Evolutionary conservation across 2,797 vertebrate species (phyloP).

Genomic region (Streptopelia turtur): DNA sequence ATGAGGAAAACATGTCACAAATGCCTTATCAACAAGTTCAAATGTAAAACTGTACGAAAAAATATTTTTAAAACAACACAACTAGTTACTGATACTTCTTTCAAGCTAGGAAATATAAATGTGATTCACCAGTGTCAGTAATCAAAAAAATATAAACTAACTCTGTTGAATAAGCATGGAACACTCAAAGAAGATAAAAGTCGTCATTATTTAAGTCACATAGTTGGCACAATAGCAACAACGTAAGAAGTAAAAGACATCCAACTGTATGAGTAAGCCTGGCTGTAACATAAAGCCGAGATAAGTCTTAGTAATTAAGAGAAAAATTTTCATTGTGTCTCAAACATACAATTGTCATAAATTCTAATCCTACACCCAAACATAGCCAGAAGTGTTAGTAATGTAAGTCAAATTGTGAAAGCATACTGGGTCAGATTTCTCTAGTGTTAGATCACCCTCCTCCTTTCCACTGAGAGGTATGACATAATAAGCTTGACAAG

Average conservation of each 20-base stretch:
- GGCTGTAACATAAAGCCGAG: neutral
- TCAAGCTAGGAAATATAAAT: neutral
- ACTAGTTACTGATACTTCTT: neutral
- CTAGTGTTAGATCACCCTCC: neutral
- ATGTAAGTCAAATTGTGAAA: constrained; percentile 5
- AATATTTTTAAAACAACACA: neutral
- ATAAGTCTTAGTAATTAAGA: neutral
- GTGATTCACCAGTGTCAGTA: neutral
- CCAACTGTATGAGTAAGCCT: neutral
- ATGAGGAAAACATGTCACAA: neutral
- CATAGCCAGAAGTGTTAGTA: constrained; percentile 26
- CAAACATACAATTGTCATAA: neutral
- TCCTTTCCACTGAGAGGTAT: neutral
- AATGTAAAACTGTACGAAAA: neutral
- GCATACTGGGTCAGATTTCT: constrained; percentile 2
- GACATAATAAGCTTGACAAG: constrained; percentile 3
- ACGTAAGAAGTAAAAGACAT: neutral
- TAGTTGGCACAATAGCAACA: neutral
- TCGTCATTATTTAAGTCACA: neutral
- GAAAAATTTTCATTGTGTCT: neutral
- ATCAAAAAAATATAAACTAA: neutral
- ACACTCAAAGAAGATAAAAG: neutral
- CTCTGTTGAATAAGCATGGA: neutral
- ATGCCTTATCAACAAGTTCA: neutral
- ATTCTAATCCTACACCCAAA: constrained; percentile 22